A percentile compares a stretch with the other conserved stretches of the same genome.
Conservation (phyloP, 2,797 vertebrate species). For the Halcyon smyrnensis region DNA sequence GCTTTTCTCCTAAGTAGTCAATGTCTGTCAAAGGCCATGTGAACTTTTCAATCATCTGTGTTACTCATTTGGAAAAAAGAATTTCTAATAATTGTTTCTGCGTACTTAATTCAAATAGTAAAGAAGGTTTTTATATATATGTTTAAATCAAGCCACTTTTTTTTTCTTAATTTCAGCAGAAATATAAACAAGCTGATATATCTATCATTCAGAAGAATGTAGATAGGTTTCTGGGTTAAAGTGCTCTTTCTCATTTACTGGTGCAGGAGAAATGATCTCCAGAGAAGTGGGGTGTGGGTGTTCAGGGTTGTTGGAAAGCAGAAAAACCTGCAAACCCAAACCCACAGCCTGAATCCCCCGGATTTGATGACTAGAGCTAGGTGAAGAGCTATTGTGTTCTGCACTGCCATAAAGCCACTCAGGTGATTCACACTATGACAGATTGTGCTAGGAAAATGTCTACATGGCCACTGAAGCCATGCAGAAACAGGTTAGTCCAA, state of each 20-base stretch:
- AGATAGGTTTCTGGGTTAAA: neutral
- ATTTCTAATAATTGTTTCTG: neutral
- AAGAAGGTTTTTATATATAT: neutral
- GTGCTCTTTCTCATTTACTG: neutral
- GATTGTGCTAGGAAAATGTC: neutral
- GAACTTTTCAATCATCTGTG: neutral
- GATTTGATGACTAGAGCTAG: neutral
- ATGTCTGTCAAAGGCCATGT: neutral
- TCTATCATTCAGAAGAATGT: neutral
- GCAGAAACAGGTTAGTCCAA: neutral
- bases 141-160: neutral
- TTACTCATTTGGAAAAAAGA: neutral
- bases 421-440: neutral
- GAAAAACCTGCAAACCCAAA: neutral
- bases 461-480: neutral
- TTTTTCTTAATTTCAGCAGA: neutral
- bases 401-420: neutral
- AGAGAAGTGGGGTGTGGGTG: accelerated
- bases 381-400: neutral
- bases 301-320: neutral
- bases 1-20: neutral
- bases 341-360: neutral
- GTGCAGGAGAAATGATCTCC: neutral
- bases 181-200: neutral
- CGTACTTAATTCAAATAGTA: neutral